A percentile compares a stretch with the other conserved stretches of the same genome.
Evolutionary conservation across 2,888 invertebrate genomes (phyloP).

Genomic region (Phymatocera aterrima): DNA sequence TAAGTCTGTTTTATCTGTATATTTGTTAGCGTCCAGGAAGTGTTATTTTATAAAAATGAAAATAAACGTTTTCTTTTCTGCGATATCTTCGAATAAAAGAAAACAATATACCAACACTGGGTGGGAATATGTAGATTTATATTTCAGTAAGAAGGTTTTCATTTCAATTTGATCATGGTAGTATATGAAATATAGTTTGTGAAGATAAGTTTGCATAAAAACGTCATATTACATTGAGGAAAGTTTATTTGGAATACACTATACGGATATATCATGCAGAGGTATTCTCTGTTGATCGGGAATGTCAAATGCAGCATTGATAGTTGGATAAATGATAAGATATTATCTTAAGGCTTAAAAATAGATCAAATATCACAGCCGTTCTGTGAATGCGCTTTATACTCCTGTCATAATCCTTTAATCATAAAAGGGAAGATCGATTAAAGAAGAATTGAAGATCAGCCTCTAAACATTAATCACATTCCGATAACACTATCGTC

Average conservation of each 20-base stretch:
- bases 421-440: constrained; percentile 28
- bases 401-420: constrained; percentile 16
- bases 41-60: neutral
- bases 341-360: constrained; percentile 22
- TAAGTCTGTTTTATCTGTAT: constrained; percentile 1
- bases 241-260: neutral
- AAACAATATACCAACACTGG: no score
- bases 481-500: constrained; percentile 18
- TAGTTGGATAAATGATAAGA: neutral
- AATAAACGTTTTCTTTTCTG: neutral
- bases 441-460: constrained; percentile 15
- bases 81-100: no score
- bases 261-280: neutral
- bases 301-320: neutral
- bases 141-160: neutral
- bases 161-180: neutral
- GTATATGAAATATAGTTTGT: neutral
- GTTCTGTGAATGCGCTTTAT: neutral
- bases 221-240: neutral
- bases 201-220: neutral
- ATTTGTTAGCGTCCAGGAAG: neutral
- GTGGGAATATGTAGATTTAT: neutral
- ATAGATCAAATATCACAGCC: constrained; percentile 15
- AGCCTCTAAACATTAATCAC: constrained; percentile 30
- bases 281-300: neutral